Base-by-base conservation (phyloP, 2,113 vertebrate species). In the Vulpes lagopus region DNA sequence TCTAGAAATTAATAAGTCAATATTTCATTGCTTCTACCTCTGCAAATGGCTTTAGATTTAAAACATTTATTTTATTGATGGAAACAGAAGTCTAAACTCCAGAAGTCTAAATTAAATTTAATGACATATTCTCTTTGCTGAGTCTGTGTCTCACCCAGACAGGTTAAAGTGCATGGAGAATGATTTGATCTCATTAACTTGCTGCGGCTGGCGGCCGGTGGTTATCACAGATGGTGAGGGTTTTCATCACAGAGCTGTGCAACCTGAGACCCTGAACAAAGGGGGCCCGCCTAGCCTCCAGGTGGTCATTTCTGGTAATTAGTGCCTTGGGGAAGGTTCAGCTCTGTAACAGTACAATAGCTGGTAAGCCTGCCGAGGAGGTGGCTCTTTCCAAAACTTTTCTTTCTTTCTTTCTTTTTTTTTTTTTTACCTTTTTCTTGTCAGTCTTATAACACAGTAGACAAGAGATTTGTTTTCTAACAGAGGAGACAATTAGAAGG, bases 301-400 rank as follows among this genome's bases (percentile, higher is more conserved):
- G 97, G 98, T 98, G 97, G 89, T 97, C 98, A 98, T 98, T 98
- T 97, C 96, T 96, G 91, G 97, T 98, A 99, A 99, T 99, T 99
- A 99, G 98, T 98, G 97, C 98, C 98, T 98, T 90, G 51, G 98
- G 96, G 98, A 98, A 97, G 97, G 93, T 97, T 98, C 96, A 97
- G 96, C 95, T 95, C 91, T 57, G 81, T 96, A 97, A 97, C 83
- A 95, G 51, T 25, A n/a, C 91, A 89, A 96, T 38, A 94, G 92
- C 51, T 43, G 25, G 27, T 93, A 95, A 62, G 57, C 43, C 65
- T 55, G 62, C 76, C 84, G 51, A 74, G 49, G 65, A 97, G 95
- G 79, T 14, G 65, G 19, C 51, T 23, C 64, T 95, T 95, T 94
- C 62, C 69, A 30, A 64, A 86, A 53, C 12, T 23, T 65, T 90